A percentile compares a stretch with the other conserved stretches of the same genome.
Evolutionary conservation across 2,888 invertebrate genomes (phyloP).

Genomic region (Falcaria lacertinaria): DNA sequence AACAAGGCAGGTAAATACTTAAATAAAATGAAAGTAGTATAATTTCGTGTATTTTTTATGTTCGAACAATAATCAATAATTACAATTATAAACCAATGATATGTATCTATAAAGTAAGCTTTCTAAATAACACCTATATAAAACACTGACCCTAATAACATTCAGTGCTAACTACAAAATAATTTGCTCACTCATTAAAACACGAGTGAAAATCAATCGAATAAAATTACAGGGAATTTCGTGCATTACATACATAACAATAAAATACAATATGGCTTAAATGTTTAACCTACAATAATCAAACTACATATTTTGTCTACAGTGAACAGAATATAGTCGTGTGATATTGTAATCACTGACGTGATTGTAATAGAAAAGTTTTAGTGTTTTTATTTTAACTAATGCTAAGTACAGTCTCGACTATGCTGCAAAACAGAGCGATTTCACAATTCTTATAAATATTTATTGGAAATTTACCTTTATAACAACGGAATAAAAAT

Average conservation of each 20-base stretch:
- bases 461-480: background rate
- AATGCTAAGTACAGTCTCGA: background rate
- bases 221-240: background rate
- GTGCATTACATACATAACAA: background rate
- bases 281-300: background rate
- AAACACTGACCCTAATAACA: slow-evolving; percentile 3
- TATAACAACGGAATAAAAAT: too few species aligned
- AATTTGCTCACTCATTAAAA: slow-evolving; percentile 32
- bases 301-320: background rate
- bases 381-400: too few species aligned
- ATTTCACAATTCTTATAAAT: too few species aligned
- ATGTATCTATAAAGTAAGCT: slow-evolving; percentile 30
- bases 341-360: too few species aligned
- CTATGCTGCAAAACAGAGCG: background rate
- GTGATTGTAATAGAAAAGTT: too few species aligned
- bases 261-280: background rate
- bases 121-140: slow-evolving; percentile 13
- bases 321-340: background rate
- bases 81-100: slow-evolving; percentile 36
- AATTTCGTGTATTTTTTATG: slow-evolving; percentile 19
- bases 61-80: slow-evolving; percentile 31
- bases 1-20: too few species aligned
- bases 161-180: slow-evolving; percentile 13
- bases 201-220: slow-evolving; percentile 19
- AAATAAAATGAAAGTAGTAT: background rate